phyloP scores from a whole-genome alignment of 2,888 invertebrate species.

The Entomobrya multifasciata region DNA sequence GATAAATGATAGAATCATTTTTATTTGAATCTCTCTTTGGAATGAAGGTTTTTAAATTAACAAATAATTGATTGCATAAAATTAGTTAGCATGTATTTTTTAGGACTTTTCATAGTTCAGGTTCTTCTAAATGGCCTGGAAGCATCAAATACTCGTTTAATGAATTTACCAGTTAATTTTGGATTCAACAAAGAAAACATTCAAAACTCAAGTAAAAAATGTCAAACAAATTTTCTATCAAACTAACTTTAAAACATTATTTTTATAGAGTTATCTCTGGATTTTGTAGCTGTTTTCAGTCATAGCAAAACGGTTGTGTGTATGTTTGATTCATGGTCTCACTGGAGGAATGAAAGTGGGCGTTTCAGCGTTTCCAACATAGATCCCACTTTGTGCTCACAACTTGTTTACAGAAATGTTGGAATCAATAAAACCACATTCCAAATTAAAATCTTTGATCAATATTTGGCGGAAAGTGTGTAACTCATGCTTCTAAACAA shows the following conservation, averaged over 20 bases:
- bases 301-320: slow-evolving; percentile 61
- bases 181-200: not conserved
- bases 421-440: slow-evolving; percentile 40
- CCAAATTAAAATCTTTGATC: slow-evolving; percentile 1
- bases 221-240: no score
- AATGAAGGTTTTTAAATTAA: no score
- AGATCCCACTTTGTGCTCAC: slow-evolving; percentile 56
- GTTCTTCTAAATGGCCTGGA: not conserved
- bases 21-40: no score
- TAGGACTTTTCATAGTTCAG: no score
- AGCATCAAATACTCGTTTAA: not conserved
- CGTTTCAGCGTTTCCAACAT: slow-evolving; percentile 34
- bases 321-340: slow-evolving; percentile 49
- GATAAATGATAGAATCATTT: no score
- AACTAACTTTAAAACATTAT: no score
- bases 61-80: no score
- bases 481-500: no score
- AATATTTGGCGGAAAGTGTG: slow-evolving; percentile 25
- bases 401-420: slow-evolving; percentile 48
- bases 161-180: not conserved
- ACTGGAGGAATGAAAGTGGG: slow-evolving; percentile 20
- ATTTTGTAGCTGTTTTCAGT: not conserved
- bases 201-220: slow-evolving; percentile 24
- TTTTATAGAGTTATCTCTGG: not conserved
- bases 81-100: no score